Evolutionary conservation across 2,888 invertebrate species (phyloP).

Genomic region (Drosophila heteroneura): DNA sequence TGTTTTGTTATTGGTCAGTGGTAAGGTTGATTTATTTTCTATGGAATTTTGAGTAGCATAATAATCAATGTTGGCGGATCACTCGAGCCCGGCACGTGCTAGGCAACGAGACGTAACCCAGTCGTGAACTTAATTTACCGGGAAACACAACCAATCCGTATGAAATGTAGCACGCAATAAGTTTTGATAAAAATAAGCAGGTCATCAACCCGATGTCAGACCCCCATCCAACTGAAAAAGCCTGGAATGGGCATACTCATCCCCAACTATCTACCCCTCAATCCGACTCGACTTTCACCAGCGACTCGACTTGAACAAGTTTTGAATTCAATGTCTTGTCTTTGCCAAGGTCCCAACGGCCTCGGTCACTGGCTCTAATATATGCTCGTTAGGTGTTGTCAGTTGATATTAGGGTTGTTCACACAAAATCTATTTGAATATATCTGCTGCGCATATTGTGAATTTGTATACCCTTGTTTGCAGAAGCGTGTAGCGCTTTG

Average conservation of each 20-base stretch:
- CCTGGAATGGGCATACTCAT: background rate
- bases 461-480: background rate
- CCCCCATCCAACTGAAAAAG: constrained; percentile 4
- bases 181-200: constrained; percentile 64
- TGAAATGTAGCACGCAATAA: constrained; percentile 58
- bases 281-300: constrained; percentile 3
- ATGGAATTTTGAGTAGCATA: constrained; percentile 62
- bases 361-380: constrained; percentile 35
- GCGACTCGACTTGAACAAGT: constrained; percentile 20
- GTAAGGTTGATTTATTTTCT: constrained; percentile 66
- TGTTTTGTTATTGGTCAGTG: constrained; percentile 66
- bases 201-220: constrained; percentile 62
- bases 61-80: constrained; percentile 31
- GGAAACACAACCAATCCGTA: constrained; percentile 7
- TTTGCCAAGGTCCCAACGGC: constrained; percentile 59
- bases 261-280: background rate
- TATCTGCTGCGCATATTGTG: constrained; percentile 2
- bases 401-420: constrained; percentile 43
- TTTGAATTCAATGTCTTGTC: constrained; percentile 64
- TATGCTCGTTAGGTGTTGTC: constrained; percentile 36
- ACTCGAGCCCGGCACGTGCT: constrained; percentile 39
- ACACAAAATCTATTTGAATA: background rate
- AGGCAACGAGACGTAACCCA: constrained; percentile 41
- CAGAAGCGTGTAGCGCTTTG: background rate
- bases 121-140: constrained; percentile 31